Conservation (phyloP, 1,140 invertebrate species). For the Neodiprion fabricii region DNA sequence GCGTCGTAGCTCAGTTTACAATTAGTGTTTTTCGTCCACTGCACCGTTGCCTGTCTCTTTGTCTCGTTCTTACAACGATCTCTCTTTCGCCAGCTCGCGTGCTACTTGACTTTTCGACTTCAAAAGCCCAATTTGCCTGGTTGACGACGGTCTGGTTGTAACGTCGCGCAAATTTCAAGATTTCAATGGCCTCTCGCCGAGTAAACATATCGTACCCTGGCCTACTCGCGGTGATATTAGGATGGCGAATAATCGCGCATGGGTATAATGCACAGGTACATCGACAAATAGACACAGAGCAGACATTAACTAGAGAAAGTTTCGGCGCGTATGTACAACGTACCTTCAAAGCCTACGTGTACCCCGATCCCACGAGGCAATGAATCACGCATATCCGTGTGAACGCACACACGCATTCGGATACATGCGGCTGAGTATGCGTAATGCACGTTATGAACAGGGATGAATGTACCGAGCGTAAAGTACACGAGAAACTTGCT, state of each 20-base stretch:
- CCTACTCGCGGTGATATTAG: background rate
- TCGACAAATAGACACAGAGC: background rate
- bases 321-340: background rate
- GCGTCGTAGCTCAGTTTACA: too few relatives aligned
- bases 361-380: background rate
- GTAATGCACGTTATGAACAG: too few relatives aligned
- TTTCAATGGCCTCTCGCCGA: background rate
- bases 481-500: background rate
- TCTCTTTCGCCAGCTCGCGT: background rate
- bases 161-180: background rate
- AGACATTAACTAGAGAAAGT: background rate
- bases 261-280: background rate
- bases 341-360: background rate
- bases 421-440: too few relatives aligned
- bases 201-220: background rate
- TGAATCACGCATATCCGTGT: background rate
- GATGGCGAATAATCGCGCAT: background rate
- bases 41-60: too few relatives aligned
- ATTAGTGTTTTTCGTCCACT: too few relatives aligned
- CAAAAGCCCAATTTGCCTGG: background rate
- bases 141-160: background rate
- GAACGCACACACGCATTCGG: too few relatives aligned
- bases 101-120: background rate
- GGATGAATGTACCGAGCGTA: too few relatives aligned
- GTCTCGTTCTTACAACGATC: background rate